phyloP scores from a whole-genome alignment of 2,797 vertebrate genomes.

The Gorsachius magnificus region DNA sequence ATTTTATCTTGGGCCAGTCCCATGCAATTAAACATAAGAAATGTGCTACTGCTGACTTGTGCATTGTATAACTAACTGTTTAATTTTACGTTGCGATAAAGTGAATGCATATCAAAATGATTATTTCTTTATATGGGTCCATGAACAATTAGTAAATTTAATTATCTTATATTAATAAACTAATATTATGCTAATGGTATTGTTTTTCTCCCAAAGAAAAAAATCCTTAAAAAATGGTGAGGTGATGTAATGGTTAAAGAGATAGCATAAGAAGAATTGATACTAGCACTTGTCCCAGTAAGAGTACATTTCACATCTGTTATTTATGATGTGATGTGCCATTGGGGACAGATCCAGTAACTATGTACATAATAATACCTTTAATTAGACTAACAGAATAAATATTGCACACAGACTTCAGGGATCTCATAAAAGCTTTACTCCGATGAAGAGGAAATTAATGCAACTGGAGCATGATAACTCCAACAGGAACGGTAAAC shows the following conservation, averaged over 20 bases:
- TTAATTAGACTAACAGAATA: conserved; percentile 55
- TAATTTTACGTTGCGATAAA: not conserved
- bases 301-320: not conserved
- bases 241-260: not conserved
- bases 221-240: not conserved
- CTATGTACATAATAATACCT: conserved; percentile 16
- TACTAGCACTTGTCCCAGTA: not conserved
- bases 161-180: not conserved
- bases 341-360: not conserved
- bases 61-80: not conserved
- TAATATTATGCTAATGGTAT: not conserved
- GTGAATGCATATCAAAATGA: not conserved
- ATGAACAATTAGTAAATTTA: not conserved
- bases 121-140: not conserved
- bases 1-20: not conserved
- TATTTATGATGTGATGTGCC: conserved; percentile 21
- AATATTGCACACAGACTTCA: conserved; percentile 7
- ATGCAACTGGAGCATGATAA: not conserved
- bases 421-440: conserved; percentile 17
- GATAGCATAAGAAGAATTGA: not conserved
- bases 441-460: not conserved
- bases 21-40: not conserved
- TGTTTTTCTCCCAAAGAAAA: not conserved
- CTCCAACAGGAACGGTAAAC: not conserved
- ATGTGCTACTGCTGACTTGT: not conserved